Evolutionary conservation across 2,888 invertebrate genomes (phyloP).

Genomic region (Bruchidius siliquastri): DNA sequence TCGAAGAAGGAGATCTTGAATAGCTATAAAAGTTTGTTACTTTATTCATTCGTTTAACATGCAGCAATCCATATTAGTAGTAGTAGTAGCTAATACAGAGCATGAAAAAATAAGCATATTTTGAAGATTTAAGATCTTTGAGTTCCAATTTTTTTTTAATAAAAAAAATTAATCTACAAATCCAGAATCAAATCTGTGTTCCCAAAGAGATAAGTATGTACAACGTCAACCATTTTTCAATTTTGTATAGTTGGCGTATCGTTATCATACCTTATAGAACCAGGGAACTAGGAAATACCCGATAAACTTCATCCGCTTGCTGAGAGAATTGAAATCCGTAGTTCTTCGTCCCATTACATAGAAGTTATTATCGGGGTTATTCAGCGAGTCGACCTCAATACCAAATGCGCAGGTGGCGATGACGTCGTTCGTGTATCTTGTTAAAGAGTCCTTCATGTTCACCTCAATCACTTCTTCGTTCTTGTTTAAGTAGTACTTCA

Average conservation of each 20-base stretch:
- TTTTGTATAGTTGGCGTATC: too few relatives aligned
- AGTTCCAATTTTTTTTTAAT: too few relatives aligned
- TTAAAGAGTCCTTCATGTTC: conserved; percentile 48
- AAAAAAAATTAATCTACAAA: too few relatives aligned
- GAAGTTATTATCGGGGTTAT: conserved; percentile 52
- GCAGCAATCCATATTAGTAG: too few relatives aligned
- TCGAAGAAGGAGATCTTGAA: neutral
- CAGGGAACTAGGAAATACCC: neutral
- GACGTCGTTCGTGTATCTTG: conserved; percentile 52
- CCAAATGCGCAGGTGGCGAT: conserved; percentile 46
- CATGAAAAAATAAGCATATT: too few relatives aligned
- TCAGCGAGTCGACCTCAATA: conserved; percentile 49
- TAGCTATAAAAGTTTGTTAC: neutral
- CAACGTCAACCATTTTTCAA: too few relatives aligned
- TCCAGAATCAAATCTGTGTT: too few relatives aligned
- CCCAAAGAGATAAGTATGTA: too few relatives aligned
- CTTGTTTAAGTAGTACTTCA: conserved; percentile 27
- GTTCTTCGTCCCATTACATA: conserved; percentile 50
- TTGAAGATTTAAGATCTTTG: too few relatives aligned
- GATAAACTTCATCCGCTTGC: neutral
- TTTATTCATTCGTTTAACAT: too few relatives aligned
- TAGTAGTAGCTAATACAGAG: too few relatives aligned
- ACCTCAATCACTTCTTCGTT: conserved; percentile 31
- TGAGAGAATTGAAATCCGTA: conserved; percentile 38
- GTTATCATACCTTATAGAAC: neutral